Evolutionary conservation across 2,888 invertebrate genomes (phyloP).

Genomic region (Odontocerum albicorne): DNA sequence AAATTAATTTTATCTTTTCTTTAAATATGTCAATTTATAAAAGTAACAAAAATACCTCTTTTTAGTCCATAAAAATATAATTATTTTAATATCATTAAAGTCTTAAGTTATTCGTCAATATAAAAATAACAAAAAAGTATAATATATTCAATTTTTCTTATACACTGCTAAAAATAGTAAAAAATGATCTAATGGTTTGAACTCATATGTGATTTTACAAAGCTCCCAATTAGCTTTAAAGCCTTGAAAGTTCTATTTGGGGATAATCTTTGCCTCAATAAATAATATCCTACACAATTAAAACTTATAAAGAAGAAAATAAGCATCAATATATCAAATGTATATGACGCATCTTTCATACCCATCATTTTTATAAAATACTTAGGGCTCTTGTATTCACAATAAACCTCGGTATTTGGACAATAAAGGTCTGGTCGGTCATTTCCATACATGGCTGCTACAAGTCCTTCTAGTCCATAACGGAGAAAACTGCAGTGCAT

Average conservation of each 20-base stretch:
- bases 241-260: constrained; percentile 72
- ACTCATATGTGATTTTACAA: constrained; percentile 67
- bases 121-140: no score
- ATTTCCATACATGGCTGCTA: constrained; percentile 78
- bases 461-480: constrained; percentile 78
- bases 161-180: no score
- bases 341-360: constrained; percentile 69
- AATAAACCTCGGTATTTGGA: constrained; percentile 68
- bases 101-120: no score
- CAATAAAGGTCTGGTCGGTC: constrained; percentile 75
- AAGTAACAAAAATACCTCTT: no score
- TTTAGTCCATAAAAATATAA: no score
- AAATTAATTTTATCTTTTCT: no score
- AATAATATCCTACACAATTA: constrained; percentile 69
- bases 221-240: constrained; percentile 67
- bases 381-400: constrained; percentile 63
- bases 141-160: no score
- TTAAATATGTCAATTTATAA: no score
- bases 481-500: constrained; percentile 84
- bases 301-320: constrained; percentile 62
- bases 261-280: constrained; percentile 70
- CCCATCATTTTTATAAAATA: constrained; percentile 76
- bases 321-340: constrained; percentile 68
- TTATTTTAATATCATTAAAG: no score
- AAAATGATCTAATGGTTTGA: no score